Evolutionary conservation across 53 echinoderm and acorn worm species (phyloP).

Genomic region (Hippasteria phrygiana): DNA sequence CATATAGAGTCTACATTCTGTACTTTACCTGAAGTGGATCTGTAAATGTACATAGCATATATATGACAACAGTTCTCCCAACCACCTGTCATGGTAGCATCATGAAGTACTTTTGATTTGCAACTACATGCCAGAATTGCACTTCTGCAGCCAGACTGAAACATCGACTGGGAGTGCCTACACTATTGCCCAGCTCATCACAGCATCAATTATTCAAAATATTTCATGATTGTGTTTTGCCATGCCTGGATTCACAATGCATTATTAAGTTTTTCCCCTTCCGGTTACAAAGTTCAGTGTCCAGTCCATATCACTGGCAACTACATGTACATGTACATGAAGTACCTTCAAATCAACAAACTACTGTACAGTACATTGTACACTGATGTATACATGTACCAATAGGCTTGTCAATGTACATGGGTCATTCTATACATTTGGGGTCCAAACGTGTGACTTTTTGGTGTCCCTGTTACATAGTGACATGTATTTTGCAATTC

Average conservation of each 20-base stretch:
- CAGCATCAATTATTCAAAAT: not conserved
- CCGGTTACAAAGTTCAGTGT: not conserved
- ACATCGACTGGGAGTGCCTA: not conserved
- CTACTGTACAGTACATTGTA: not conserved
- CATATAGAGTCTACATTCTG: not conserved
- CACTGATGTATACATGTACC: too few species aligned
- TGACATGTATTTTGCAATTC: too few species aligned
- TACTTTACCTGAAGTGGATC: not conserved
- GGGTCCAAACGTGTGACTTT: too few species aligned
- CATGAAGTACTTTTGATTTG: not conserved
- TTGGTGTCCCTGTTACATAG: too few species aligned
- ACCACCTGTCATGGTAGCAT: too few species aligned
- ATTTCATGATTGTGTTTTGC: not conserved
- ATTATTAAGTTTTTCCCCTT: not conserved
- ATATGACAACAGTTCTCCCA: too few species aligned
- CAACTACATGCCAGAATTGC: too few species aligned
- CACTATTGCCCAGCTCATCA: not conserved
- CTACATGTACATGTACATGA: too few species aligned
- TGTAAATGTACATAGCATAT: not conserved
- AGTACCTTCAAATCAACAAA: not conserved
- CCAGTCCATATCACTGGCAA: not conserved
- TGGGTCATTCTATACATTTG: too few species aligned
- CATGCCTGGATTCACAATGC: not conserved
- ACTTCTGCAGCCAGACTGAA: not conserved
- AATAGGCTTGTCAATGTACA: too few species aligned